These are phyloP conservation scores for Cenopis cana DNA, from an alignment of 2,888 invertebrate species.

Conservation along the genomic window DNA sequence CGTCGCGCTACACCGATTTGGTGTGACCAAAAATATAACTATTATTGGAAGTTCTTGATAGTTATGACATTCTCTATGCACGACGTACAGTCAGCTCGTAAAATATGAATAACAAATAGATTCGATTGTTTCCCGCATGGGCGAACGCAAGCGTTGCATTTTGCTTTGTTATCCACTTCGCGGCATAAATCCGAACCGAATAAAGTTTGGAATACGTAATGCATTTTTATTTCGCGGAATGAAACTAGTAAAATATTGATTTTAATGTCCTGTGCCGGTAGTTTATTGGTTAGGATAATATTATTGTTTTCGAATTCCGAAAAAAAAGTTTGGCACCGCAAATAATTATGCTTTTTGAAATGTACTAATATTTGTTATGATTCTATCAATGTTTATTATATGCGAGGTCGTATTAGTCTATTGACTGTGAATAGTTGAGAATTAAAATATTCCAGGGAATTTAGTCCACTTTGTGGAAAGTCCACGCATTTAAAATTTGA, in stretches of 20 bases:
- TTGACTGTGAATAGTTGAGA: background rate
- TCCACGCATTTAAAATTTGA: no score
- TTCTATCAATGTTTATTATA: background rate
- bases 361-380: background rate
- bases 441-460: no score
- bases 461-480: no score
- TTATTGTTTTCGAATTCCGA: background rate
- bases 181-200: conserved; percentile 28
- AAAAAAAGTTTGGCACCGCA: background rate
- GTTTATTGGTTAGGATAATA: conserved; percentile 10
- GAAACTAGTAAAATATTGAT: conserved; percentile 34
- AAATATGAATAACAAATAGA: conserved; percentile 61
- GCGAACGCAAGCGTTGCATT: conserved; percentile 45
- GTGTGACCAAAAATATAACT: conserved; percentile 1
- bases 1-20: background rate
- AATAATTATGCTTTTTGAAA: background rate
- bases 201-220: conserved; percentile 35
- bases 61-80: conserved; percentile 12
- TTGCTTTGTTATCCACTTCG: conserved; percentile 43
- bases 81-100: conserved; percentile 49
- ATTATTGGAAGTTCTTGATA: background rate
- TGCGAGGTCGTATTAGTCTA: background rate
- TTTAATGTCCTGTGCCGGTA: conserved; percentile 15
- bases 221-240: conserved; percentile 35
- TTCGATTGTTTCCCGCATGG: conserved; percentile 55